Evolutionary conservation across 2,888 invertebrate genomes (phyloP), one percentile per base, ranked within the genome.

Genomic region (Cremastinae sp.): DNA sequence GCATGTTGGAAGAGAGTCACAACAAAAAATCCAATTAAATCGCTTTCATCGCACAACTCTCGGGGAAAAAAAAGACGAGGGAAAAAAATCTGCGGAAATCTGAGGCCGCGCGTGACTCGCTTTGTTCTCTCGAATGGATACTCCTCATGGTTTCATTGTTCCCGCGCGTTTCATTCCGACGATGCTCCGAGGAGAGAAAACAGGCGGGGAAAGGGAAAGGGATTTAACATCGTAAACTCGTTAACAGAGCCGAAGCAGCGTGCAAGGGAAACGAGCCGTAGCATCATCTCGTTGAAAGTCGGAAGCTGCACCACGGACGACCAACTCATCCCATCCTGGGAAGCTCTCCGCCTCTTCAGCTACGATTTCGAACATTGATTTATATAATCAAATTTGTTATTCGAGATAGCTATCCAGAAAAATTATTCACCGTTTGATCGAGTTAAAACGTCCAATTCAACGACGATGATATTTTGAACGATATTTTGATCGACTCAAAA

Each of bases 21-120:
- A 10, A 20, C 12, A 20, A 70, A 68, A 64, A 61, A 74, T 72
- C 58, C 68, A 73, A 74, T 70, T 64, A 73, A 74, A 77, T 69
- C 53, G 58, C 61, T 38, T 69, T 38, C 49, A 18, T 9, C 61
- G 34, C 41, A 61, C 51, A 53, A 61, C 54, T 34, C 22, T 22
- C 10, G n/a, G n/a, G n/a, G n/a, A n/a, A n/a, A n/a, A n/a, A n/a
- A n/a, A n/a, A n/a, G n/a, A n/a, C n/a, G n/a, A n/a, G n/a, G n/a
- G 38, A 16, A 43, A 28, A 36, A 56, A 49, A 38, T 58, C 14
- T 70, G 43, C 12, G n/a, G 34, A 70, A 53, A 18, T 59, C 53
- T 10, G 49, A 12, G 14, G 43, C 8, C 14, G 20, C 28, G 38
- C 5, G 12, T 28, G 14, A 45, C 53, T 73, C n/a, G n/a, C 74